Base-by-base conservation (phyloP, 2,888 invertebrate species). In the Cephus runcator region DNA sequence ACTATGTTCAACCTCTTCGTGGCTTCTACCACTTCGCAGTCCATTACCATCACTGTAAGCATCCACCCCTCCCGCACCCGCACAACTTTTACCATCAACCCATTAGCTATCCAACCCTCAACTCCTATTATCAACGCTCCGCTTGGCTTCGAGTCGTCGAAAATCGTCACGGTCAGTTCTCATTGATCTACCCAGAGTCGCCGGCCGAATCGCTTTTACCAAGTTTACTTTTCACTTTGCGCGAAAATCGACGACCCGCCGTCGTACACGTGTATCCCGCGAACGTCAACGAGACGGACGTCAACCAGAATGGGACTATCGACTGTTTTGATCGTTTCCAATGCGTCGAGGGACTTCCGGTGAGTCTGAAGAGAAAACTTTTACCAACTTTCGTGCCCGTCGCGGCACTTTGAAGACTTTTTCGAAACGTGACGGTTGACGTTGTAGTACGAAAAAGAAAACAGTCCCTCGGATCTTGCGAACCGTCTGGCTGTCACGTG, bases 391-490 rank as follows among this genome's bases (percentile, higher is more conserved):
- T 9, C 2, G 0, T 56, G 23, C 23, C 9, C 23, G 23, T 56
- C 23, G 40, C 23, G 40, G 2, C 23, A 23, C 40, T 56, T 56
- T 56, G 23, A 23, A 23, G 6, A 56, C 40, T 56, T 9, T 4
- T 56, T 0, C 23, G 23, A 23, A 56, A 6, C 23, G 15, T 23
- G 40, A 56, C 40, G 2, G 40, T 23, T 9, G 35, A 56, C 40
- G 23, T 56, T 23, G 40, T 56, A 56, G 9, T 40, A 23, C 6
- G 15, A 1, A 6, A 40, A 23, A 40, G 2, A 31, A 31, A 31
- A 34, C 0, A 1, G 9, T 9, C 0, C 4, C 3, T 4, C 0
- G 40, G 4, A 40, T 15, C 40, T 0, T 40, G 6, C 6, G 4
- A 15, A 40, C 6, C 40, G 40, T 40, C 23, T 2, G 9, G 6